phyloP scores from a whole-genome alignment of 1,140 invertebrate species.

The Bombus huntii region DNA sequence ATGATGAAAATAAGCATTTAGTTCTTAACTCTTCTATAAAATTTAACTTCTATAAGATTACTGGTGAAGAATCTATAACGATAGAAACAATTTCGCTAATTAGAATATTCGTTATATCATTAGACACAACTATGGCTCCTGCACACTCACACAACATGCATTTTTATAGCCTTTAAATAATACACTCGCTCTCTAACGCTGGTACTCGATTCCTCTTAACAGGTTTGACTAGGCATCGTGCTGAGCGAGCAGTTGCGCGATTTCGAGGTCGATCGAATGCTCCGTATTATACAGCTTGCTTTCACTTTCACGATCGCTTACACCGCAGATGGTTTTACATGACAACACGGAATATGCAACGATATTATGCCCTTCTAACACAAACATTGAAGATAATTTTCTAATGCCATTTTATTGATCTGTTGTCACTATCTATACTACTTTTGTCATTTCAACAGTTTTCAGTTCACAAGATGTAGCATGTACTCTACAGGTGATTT shows the following conservation, averaged over 20 bases:
- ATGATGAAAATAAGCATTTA: background rate
- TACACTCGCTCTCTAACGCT: slow-evolving; percentile 37
- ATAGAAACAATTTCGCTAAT: background rate
- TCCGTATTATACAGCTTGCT: slow-evolving; percentile 67
- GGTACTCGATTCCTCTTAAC: slow-evolving; percentile 8
- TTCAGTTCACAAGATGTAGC: background rate
- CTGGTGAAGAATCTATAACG: background rate
- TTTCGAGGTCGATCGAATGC: slow-evolving; percentile 68
- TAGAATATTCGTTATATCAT: background rate
- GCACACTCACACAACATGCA: background rate
- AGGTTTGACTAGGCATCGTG: slow-evolving; percentile 34
- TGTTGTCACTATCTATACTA: background rate
- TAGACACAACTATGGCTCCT: background rate
- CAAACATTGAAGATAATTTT: background rate
- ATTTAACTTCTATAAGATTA: background rate
- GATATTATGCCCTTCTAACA: background rate
- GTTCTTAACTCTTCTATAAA: background rate
- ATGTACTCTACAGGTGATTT: background rate
- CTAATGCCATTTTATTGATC: background rate
- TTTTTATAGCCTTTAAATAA: slow-evolving; percentile 59
- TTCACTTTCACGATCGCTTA: slow-evolving; percentile 75
- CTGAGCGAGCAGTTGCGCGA: slow-evolving; percentile 51
- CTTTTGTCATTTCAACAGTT: background rate
- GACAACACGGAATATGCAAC: slow-evolving; percentile 6
- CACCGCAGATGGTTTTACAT: slow-evolving; percentile 27